Evolutionary conservation across 2,888 invertebrate genomes (phyloP).

Genomic region (Congeria kusceri): DNA sequence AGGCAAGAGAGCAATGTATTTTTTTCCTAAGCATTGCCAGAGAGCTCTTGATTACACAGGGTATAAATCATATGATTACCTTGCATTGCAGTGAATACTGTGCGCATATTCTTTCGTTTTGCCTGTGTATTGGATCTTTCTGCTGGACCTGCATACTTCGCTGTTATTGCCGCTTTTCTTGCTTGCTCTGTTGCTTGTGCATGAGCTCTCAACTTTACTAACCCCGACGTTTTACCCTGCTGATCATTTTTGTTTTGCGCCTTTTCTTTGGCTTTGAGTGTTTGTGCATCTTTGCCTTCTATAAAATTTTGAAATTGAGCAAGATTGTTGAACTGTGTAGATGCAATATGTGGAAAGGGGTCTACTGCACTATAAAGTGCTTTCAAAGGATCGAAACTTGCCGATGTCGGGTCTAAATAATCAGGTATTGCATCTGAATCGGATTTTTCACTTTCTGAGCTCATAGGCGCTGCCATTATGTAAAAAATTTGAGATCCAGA

Average conservation of each 20-base stretch:
- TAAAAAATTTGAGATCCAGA: too few relatives aligned
- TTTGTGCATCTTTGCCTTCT: conserved; percentile 55
- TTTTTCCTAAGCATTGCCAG: too few relatives aligned
- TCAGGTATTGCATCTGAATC: conserved; percentile 44
- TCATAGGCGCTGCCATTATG: conserved; percentile 73
- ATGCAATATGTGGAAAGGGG: conserved; percentile 65
- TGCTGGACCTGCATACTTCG: conserved; percentile 41
- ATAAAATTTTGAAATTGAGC: conserved; percentile 73
- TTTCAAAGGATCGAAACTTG: conserved; percentile 71
- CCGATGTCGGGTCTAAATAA: conserved; percentile 69
- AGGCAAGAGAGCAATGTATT: too few relatives aligned
- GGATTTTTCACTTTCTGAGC: conserved; percentile 23
- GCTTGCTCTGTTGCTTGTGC: conserved; percentile 59
- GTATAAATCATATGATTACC: conserved; percentile 49
- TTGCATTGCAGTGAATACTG: conserved; percentile 74
- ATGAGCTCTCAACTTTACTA: conserved; percentile 50
- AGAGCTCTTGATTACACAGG: too few relatives aligned
- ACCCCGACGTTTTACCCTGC: conserved; percentile 31
- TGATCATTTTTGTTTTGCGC: conserved; percentile 1
- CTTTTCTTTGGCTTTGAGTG: conserved; percentile 29
- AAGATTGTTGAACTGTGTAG: conserved; percentile 72
- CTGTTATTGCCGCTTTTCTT: conserved; percentile 55
- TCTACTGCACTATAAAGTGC: conserved; percentile 69
- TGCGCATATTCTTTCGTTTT: conserved; percentile 43
- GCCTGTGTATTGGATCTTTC: conserved; percentile 39